Evolutionary conservation across 2,888 invertebrate genomes (phyloP).

Genomic region (Thera obeliscata): DNA sequence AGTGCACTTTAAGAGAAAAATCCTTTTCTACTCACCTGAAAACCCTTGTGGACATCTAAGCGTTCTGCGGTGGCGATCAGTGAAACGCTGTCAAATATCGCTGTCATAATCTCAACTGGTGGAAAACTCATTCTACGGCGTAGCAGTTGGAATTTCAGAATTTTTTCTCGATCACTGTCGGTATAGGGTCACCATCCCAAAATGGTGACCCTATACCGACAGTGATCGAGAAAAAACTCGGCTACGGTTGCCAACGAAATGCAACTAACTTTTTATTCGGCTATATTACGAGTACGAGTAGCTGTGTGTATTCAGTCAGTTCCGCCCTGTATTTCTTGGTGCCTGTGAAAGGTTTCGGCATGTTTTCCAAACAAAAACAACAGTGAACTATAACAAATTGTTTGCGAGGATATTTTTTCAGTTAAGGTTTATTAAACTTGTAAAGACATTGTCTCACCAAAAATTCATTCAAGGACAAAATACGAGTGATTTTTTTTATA

Average conservation of each 20-base stretch:
- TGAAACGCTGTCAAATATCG: no score
- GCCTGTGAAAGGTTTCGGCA: constrained; percentile 14
- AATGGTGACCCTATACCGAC: not conserved
- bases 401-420: not conserved
- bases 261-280: constrained; percentile 24
- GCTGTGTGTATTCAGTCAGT: constrained; percentile 17
- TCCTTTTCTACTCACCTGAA: no score
- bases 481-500: no score
- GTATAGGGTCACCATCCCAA: not conserved
- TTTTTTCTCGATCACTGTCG: no score
- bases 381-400: constrained; percentile 5
- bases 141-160: no score
- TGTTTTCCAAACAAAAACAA: constrained; percentile 17
- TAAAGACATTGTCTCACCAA: no score
- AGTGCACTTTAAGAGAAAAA: no score
- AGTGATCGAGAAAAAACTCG: constrained; percentile 12
- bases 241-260: constrained; percentile 11
- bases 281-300: constrained; percentile 4
- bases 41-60: no score
- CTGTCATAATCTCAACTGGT: no score
- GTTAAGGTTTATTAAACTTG: not conserved
- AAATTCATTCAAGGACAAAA: no score
- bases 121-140: no score
- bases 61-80: no score
- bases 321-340: constrained; percentile 27